Evolutionary conservation across 2,113 vertebrate genomes (phyloP), one percentile per base, ranked within the genome.

Genomic region (Mesoclemmys tuberculata): DNA sequence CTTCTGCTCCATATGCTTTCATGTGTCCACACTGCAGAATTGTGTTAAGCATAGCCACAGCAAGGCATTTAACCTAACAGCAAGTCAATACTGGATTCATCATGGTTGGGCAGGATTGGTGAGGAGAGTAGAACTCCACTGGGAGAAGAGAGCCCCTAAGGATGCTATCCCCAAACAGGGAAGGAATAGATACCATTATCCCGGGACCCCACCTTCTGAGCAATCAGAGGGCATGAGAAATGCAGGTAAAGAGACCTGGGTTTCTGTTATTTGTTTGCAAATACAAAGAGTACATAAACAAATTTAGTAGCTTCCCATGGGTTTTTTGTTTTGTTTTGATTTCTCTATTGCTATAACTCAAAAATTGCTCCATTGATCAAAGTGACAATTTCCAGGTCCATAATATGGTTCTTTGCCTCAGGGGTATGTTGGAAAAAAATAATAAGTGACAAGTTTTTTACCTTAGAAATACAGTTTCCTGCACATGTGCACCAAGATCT

Each of bases 311-410:
- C 49, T 80, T 80, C 79, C 29, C 27, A 80, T n/a, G 44, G 24
- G 11, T 8, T 77, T 41, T 71, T 74, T 44, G 38, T 74, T 74
- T 29, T 44, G 24, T 78, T 48, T n/a, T 55, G 75, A 58, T 24
- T 85, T 27, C 35, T 16, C 10, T 4, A 79, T 10, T 88, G 41
- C 29, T 46, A 31, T 46, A 94, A 51, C 22, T 90, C 61, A 87
- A 29, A 94, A 97, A 94, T 93, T 90, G 84, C 31, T 90, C 49
- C 77, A 85, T 92, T 94, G 85, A 94, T 94, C 90, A 96, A 94
- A 93, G 10, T 93, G 94, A 86, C 77, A 82, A 92, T 91, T 90
- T 94, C 29, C 41, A 86, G 31, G 82, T 80, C 46, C 3, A 83
- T 51, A 90, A 84, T 92, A 29, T 71, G 44, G 26, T 21, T 87